Evolutionary conservation across 2,113 vertebrate species (phyloP), one percentile per base, ranked within the genome.

Genomic region (Zosterops pallidus): DNA sequence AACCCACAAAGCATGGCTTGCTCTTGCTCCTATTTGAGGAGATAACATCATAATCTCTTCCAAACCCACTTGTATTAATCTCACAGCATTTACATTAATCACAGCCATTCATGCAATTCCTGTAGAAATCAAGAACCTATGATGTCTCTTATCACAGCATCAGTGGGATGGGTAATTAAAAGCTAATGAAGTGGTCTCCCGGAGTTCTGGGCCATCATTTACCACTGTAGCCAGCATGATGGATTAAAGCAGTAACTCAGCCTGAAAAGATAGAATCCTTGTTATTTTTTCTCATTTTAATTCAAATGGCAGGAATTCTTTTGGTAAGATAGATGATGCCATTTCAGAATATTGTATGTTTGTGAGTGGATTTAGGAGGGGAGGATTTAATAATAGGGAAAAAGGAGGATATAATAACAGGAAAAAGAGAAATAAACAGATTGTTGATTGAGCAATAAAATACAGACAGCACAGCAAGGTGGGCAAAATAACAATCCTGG

Each of bases 231-330:
- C 46, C 67, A 95, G 68, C 28, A 37, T 64, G 81, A 94, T 76
- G 68, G 75, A 89, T 93, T 72, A 71, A 88, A 94, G 57, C 53
- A 86, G 53, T 92, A 88, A 89, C 76, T 83, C 60, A 82, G 11
- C 24, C 46, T 72, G 74, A 90, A 88, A 91, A 93, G 31, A 77
- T 1, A 76, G 24, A 82, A 41, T 57, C 35, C 25, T 6, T 46
- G 25, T 31, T 72, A 53, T 93, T 93, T 95, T 88, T 82, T 50
- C 21, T 72, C 1, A 0, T 64, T 90, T 93, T 95, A 71, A 82
- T 86, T 93, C 71, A 79, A 82, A 70, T 33, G 25, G 33, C 53
- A 60, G n/a, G 53, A 74, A 89, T 96, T 85, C 53, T 89, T 94
- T 80, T 16, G 11, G 22, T 90, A 84, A 86, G n/a, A 70, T 5